These are phyloP conservation scores for Meteorus colon DNA, from an alignment of 2,888 invertebrate species.

Conservation along the genomic window DNA sequence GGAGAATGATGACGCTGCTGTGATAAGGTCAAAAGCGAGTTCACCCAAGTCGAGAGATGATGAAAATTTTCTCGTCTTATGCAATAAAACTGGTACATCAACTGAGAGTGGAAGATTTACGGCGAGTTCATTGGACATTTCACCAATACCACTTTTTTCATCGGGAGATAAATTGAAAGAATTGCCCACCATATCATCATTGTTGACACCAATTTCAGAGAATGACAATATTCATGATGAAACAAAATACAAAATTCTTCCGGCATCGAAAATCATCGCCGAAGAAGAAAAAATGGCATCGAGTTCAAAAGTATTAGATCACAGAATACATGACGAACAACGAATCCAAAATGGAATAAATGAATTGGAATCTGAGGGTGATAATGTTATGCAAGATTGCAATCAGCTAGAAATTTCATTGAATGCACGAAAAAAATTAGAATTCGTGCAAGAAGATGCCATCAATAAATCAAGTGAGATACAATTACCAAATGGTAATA, in stretches of 20 bases:
- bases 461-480: conserved; percentile 1
- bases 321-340: conserved; percentile 21
- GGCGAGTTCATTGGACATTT: conserved; percentile 51
- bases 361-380: conserved; percentile 17
- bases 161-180: conserved; percentile 47
- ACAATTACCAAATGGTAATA: not conserved
- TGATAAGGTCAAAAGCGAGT: conserved; percentile 59
- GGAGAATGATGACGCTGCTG: conserved; percentile 29
- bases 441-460: conserved; percentile 37
- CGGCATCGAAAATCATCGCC: conserved; percentile 37
- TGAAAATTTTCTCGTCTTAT: conserved; percentile 11
- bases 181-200: conserved; percentile 36
- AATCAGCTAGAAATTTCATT: not conserved
- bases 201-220: conserved; percentile 53
- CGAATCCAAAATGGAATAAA: not conserved
- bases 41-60: conserved; percentile 67
- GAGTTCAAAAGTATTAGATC: conserved; percentile 63
- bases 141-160: conserved; percentile 46
- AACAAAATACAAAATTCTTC: conserved; percentile 13
- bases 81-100: conserved; percentile 25
- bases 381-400: conserved; percentile 13
- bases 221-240: conserved; percentile 43
- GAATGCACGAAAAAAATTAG: conserved; percentile 39
- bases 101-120: conserved; percentile 57
- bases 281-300: conserved; percentile 72